Evolutionary conservation across 2,113 vertebrate genomes (phyloP).

Genomic region (Mohoua ochrocephala): DNA sequence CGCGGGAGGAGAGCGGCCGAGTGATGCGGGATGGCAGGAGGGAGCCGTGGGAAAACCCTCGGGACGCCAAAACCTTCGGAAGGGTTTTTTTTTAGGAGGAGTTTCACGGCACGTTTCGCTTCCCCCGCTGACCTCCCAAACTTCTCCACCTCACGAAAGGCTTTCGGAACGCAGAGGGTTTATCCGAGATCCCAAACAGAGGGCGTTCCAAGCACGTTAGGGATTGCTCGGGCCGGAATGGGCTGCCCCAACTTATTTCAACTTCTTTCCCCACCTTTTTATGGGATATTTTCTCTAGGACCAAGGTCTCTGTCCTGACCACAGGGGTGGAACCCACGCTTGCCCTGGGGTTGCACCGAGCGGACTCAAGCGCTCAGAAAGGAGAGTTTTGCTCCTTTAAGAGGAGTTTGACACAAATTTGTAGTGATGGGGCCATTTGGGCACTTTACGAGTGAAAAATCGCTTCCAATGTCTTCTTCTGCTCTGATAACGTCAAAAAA

Average conservation of each 20-base stretch:
- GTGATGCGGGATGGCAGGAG: neutral
- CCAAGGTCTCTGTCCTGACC: neutral
- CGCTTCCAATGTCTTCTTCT: neutral
- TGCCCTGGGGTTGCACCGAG: neutral
- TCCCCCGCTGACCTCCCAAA: neutral
- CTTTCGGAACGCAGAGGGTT: neutral
- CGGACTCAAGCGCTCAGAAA: fast-evolving
- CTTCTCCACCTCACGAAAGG: neutral
- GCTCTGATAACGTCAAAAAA: neutral
- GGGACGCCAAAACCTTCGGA: neutral
- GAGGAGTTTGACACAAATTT: neutral
- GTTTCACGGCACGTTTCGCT: fast-evolving
- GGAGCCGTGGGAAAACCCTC: fast-evolving
- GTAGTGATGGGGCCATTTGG: neutral
- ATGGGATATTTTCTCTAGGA: neutral
- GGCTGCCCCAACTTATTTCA: neutral
- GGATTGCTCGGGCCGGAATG: neutral
- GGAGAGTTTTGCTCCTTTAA: neutral
- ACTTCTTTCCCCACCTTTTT: neutral
- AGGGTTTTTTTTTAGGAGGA: neutral
- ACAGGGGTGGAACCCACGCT: neutral
- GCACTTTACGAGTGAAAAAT: neutral
- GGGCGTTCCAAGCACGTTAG: fast-evolving
- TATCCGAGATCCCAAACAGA: fast-evolving
- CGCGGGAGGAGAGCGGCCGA: neutral